Conservation (phyloP, 2,113 vertebrate species). For the Hipposideros armiger region DNA sequence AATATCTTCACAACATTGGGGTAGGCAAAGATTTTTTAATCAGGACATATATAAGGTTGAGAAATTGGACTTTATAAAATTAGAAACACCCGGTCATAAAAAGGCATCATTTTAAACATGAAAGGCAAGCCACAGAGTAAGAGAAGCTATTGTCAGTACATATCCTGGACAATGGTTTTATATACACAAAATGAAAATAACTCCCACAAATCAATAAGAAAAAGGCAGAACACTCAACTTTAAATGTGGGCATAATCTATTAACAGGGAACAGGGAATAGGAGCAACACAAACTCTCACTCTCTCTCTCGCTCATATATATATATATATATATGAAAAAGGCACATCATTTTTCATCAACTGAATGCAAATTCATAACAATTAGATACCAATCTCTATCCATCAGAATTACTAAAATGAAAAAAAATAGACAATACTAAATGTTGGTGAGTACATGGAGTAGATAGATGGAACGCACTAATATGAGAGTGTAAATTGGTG, state of each 20-base stretch:
- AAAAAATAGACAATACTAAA: neutral
- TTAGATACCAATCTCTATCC: neutral
- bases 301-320: too few relatives aligned
- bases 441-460: neutral
- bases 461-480: neutral
- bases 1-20: neutral
- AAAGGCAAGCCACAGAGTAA: neutral
- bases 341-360: neutral
- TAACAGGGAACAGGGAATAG: neutral
- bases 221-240: neutral
- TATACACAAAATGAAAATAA: neutral
- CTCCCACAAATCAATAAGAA: neutral
- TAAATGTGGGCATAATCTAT: neutral
- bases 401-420: conserved; percentile 11
- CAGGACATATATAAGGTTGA: neutral
- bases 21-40: neutral
- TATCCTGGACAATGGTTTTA: neutral
- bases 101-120: neutral
- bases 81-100: neutral
- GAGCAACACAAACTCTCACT: neutral
- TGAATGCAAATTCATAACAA: neutral
- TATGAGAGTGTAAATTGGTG: neutral
- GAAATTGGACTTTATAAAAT: neutral
- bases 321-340: too few relatives aligned
- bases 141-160: neutral